Evolutionary conservation across 2,113 vertebrate species (phyloP), one percentile per base, ranked within the genome.

Genomic region (Ochotona princeps): DNA sequence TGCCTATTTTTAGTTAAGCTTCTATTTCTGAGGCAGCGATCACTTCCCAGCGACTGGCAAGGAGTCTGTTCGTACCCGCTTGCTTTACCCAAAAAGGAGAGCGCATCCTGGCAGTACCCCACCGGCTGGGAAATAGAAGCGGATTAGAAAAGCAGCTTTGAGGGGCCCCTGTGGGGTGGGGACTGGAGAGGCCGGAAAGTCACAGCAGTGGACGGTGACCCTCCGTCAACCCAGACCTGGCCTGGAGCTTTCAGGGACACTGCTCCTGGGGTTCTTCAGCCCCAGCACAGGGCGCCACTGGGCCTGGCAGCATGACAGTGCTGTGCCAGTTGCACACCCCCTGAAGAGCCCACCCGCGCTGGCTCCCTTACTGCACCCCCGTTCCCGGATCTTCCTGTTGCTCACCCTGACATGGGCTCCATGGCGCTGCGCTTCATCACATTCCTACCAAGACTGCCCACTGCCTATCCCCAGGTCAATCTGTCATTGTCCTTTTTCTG

Each of bases 1-100:
- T 69, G 0, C 20, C 93, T 97, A 93, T 96, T 97, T 98, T 97
- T 95, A 97, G 89, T 8, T 87, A 57, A n/a, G 51, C 80, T 93
- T 94, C 94, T 97, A 94, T 97, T 97, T 97, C 61, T 93, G 83
- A 35, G 83, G 23, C 85, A 96, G 91, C 67, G 87, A 93, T 66
- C 96, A 75, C 74, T 79, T 63, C 23, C 96, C 97, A 94, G 96
- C 96, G 97, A 94, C 78, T 61, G 95, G 83, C 92, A 95, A 92
- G 61, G 69, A 94, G 69, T 88, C 89, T 97, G 95, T 76, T 61
- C 90, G 76, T 90, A 49, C 75, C 85, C 92, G 96, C 96, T 83
- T 60, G 72, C 26, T 76, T 96, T 94, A 78, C 90, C 91, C 89
- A 90, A 70, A 97, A 92, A 97, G 92, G 96, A 73, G 90, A 49